Evolutionary conservation across 30 jellyfish, hydroid and myxozoan genomes (phyloP).

Genomic region (Catostylus mosaicus): DNA sequence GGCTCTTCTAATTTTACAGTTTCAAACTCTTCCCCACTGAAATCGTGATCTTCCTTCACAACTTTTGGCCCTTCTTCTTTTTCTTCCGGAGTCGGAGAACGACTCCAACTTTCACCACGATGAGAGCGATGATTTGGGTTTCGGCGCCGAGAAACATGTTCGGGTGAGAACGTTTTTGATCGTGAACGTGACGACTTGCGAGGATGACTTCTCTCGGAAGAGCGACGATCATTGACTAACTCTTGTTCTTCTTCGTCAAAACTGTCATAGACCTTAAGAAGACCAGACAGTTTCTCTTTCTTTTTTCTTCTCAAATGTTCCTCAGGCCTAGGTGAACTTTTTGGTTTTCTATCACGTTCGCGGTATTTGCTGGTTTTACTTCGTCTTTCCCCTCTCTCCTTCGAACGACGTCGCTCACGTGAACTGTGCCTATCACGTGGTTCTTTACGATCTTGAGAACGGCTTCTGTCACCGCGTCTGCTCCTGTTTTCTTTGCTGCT

Average conservation of each 20-base stretch:
- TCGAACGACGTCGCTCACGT: conserved; percentile 14
- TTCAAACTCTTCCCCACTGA: conserved; percentile 50
- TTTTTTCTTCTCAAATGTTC: conserved; percentile 27
- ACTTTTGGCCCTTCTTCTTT: conserved; percentile 5
- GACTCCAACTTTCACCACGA: conserved; percentile 44
- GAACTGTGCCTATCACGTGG: conserved; percentile 19
- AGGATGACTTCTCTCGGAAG: conserved; percentile 18
- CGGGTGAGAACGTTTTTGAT: conserved; percentile 25
- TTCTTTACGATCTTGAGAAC: conserved; percentile 10
- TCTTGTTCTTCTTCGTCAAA: conserved; percentile 47
- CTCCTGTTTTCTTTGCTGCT: conserved; percentile 35
- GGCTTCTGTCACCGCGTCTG: conserved; percentile 34
- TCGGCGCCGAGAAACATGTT: not conserved
- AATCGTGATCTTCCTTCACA: conserved; percentile 10
- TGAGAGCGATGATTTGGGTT: not conserved
- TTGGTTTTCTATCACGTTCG: conserved; percentile 9
- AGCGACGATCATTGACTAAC: conserved; percentile 19
- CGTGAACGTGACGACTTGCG: conserved; percentile 28
- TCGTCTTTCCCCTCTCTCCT: not conserved
- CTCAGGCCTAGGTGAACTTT: conserved; percentile 50
- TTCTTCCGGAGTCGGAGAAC: conserved; percentile 58
- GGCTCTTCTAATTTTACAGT: conserved; percentile 39
- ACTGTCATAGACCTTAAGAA: conserved; percentile 42
- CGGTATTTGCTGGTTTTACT: conserved; percentile 19
- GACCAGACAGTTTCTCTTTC: conserved; percentile 13